Evolutionary conservation across 2,888 invertebrate species (phyloP).

Genomic region (Pseudanteris insignis): DNA sequence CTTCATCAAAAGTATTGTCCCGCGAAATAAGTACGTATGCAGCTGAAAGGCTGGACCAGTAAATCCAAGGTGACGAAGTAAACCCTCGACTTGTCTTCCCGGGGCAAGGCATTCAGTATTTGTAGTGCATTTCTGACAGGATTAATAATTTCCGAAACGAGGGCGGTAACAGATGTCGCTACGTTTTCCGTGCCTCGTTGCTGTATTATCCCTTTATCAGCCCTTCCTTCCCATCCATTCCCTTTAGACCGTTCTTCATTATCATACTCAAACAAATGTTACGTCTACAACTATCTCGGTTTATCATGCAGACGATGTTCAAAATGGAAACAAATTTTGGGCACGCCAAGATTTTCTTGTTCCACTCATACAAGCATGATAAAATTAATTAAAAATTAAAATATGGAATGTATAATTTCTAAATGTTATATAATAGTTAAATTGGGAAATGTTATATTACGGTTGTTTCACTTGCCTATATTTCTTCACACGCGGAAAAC

Average conservation of each 20-base stretch:
- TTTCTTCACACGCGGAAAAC: no score
- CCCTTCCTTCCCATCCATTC: conserved; percentile 28
- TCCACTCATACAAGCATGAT: no score
- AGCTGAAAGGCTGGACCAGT: conserved; percentile 31
- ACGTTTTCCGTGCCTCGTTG: conserved; percentile 53
- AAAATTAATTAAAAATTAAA: no score
- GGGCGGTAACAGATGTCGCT: conserved; percentile 62
- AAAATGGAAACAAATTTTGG: not conserved
- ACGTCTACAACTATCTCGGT: not conserved
- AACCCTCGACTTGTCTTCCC: conserved; percentile 26
- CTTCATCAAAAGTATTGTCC: not conserved
- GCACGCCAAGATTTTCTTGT: no score
- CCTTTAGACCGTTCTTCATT: conserved; percentile 31
- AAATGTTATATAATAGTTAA: no score
- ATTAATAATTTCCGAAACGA: conserved; percentile 55
- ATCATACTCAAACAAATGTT: conserved; percentile 25
- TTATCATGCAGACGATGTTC: not conserved
- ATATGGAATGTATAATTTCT: no score
- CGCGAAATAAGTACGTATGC: conserved; percentile 4
- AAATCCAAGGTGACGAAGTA: conserved; percentile 34
- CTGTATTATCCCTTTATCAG: conserved; percentile 41
- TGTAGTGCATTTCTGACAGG: conserved; percentile 52
- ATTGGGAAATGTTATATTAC: no score
- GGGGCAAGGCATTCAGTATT: conserved; percentile 50
- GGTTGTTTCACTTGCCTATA: no score